phyloP scores from a whole-genome alignment of 2,888 invertebrate species.

The Phoronis australis region DNA sequence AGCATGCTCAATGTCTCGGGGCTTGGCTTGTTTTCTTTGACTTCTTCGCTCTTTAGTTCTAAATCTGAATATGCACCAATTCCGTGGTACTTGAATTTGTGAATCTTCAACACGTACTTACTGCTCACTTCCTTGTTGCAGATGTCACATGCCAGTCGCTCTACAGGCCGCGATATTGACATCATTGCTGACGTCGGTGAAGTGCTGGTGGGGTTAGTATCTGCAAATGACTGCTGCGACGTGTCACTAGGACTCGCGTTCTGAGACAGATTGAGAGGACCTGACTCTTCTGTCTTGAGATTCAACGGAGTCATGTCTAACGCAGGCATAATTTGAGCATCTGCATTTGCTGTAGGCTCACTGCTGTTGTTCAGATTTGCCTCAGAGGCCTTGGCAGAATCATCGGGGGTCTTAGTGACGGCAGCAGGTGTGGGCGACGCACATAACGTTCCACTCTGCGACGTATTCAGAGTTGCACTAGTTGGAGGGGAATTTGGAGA shows the following conservation, averaged over 20 bases:
- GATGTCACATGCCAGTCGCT: slow-evolving; percentile 70
- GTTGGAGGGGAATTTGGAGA: background rate
- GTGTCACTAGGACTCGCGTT: background rate
- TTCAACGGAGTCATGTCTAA: no score
- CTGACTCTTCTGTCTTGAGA: background rate
- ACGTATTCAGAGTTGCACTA: no score
- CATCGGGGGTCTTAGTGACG: background rate
- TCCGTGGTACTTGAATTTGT: slow-evolving; percentile 92
- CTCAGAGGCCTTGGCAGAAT: background rate
- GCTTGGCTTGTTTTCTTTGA: background rate
- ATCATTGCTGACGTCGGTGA: slow-evolving; percentile 27
- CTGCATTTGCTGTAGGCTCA: background rate
- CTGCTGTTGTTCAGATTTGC: background rate
- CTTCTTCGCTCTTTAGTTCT: background rate
- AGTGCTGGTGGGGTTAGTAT: background rate
- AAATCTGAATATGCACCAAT: no score
- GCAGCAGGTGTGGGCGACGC: background rate
- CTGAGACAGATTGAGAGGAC: background rate
- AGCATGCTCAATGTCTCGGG: background rate
- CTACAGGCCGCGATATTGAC: slow-evolving; percentile 51
- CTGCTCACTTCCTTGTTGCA: slow-evolving; percentile 99
- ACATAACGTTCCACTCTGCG: no score
- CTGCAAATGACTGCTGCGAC: no score
- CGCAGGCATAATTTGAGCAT: no score
- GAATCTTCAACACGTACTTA: slow-evolving; percentile 99